Evolutionary conservation across 1,140 invertebrate species (phyloP).

Genomic region (Paramacrobiotus metropolitanus): DNA sequence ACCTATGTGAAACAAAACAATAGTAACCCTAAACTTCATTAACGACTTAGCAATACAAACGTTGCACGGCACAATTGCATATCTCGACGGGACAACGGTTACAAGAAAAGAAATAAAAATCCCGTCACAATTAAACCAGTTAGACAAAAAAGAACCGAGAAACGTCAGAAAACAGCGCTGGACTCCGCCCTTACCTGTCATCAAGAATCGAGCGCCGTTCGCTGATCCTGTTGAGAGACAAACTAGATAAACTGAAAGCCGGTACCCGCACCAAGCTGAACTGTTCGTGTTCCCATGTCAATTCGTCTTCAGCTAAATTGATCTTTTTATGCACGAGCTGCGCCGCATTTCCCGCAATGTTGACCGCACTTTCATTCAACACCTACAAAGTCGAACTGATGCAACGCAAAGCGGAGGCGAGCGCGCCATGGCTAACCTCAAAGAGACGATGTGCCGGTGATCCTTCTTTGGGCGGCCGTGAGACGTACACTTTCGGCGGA

Average conservation of each 20-base stretch:
- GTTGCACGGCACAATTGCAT: no score
- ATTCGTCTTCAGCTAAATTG: constrained; percentile 68
- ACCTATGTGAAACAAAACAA: background rate
- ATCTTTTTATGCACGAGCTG: constrained; percentile 86
- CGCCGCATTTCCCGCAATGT: constrained; percentile 28
- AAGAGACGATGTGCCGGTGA: constrained; percentile 44
- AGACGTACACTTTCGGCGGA: constrained; percentile 65
- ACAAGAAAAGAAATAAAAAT: background rate
- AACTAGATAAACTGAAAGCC: constrained; percentile 65
- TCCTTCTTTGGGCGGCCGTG: constrained; percentile 74
- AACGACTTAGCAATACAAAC: no score
- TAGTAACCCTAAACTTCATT: no score
- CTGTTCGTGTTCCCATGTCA: constrained; percentile 92
- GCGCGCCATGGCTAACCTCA: constrained; percentile 24
- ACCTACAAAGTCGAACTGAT: constrained; percentile 19
- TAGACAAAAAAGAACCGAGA: no score
- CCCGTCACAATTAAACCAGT: no score
- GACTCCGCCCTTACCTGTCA: constrained; percentile 21
- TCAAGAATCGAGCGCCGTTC: constrained; percentile 24
- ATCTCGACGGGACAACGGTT: background rate
- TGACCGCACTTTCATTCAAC: constrained; percentile 27
- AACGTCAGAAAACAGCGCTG: no score
- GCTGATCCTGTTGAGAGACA: constrained; percentile 28
- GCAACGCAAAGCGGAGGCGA: constrained; percentile 6
- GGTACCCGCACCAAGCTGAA: constrained; percentile 73